Evolutionary conservation across 1,140 invertebrate genomes (phyloP).

Genomic region (Sycophila sp.): DNA sequence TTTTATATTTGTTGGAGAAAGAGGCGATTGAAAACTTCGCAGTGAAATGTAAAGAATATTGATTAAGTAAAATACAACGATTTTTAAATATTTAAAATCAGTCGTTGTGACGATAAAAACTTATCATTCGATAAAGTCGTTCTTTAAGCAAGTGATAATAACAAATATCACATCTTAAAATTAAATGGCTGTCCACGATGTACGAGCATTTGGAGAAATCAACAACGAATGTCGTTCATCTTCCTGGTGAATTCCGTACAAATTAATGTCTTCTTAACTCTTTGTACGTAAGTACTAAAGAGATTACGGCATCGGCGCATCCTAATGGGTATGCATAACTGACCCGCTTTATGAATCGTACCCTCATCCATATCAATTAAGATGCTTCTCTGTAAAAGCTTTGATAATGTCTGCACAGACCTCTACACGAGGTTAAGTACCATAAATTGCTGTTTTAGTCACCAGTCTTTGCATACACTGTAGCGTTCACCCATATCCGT

Average conservation of each 20-base stretch:
- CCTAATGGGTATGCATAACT: slow-evolving; percentile 18
- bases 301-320: slow-evolving; percentile 11
- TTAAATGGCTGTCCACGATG: slow-evolving; percentile 24
- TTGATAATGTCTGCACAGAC: neutral
- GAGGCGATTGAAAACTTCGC: neutral
- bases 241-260: slow-evolving; percentile 17
- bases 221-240: slow-evolving; percentile 26
- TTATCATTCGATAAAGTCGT: neutral
- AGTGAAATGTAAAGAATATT: slow-evolving; percentile 39
- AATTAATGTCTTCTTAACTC: slow-evolving; percentile 21
- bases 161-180: slow-evolving; percentile 35
- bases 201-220: slow-evolving; percentile 16
- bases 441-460: slow-evolving; percentile 35
- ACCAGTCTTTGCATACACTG: slow-evolving; percentile 27
- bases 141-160: slow-evolving; percentile 29
- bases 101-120: slow-evolving; percentile 22
- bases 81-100: slow-evolving; percentile 5
- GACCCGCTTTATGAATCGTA: slow-evolving; percentile 7
- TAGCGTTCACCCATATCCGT: neutral
- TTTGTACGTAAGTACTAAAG: slow-evolving; percentile 32
- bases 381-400: neutral
- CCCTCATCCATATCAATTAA: slow-evolving; percentile 34
- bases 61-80: neutral
- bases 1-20: neutral
- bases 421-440: slow-evolving; percentile 29